A percentile compares a stretch with the other conserved stretches of the same genome.
Evolutionary conservation across 2,888 invertebrate genomes (phyloP).

Genomic region (Sipha maydis): DNA sequence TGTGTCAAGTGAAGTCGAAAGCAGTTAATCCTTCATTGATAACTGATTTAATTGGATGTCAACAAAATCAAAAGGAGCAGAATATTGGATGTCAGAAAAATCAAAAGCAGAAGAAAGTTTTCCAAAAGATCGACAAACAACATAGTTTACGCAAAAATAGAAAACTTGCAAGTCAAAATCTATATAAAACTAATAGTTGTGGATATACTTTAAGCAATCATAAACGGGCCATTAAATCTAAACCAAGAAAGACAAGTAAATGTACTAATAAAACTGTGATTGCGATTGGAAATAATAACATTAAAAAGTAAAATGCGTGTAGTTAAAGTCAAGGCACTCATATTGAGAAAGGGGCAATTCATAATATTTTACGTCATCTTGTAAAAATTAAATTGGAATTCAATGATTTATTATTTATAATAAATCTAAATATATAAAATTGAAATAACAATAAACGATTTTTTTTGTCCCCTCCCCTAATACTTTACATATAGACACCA

Average conservation of each 20-base stretch:
- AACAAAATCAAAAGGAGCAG: background rate
- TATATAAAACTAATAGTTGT: background rate
- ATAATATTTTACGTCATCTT: too few species aligned
- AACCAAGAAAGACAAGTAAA: background rate
- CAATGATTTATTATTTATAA: too few species aligned
- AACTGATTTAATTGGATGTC: background rate
- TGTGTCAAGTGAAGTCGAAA: slow-evolving; percentile 43
- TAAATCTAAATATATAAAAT: too few species aligned
- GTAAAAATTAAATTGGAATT: too few species aligned
- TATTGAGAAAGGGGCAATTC: too few species aligned
- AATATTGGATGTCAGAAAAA: background rate
- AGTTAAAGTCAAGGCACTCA: too few species aligned
- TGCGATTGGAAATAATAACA: background rate
- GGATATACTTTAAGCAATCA: background rate
- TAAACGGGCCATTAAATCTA: background rate
- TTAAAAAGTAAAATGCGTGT: too few species aligned
- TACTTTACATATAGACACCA: too few species aligned
- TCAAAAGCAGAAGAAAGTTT: background rate
- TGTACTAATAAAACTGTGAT: background rate
- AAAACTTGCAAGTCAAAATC: background rate
- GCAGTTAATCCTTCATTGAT: background rate
- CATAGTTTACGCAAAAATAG: background rate
- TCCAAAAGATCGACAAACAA: background rate
- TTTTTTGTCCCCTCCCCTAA: too few species aligned
- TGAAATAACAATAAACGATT: too few species aligned